These are phyloP conservation scores for Periophthalmus magnuspinnatus DNA, from an alignment of 2,797 vertebrate genomes.

Conservation along the genomic window DNA sequence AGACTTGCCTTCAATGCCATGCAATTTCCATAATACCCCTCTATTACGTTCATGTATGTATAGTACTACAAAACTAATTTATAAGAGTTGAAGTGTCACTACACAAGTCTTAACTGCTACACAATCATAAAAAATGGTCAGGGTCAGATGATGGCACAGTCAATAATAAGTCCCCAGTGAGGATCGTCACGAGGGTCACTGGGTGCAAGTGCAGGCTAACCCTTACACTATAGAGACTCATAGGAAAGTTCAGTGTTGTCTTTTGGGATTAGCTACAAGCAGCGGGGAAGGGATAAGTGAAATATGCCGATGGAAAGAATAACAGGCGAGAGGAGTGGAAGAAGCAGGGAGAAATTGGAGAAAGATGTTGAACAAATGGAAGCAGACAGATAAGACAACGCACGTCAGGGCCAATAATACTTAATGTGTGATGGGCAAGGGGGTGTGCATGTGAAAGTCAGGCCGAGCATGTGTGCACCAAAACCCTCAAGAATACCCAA, in stretches of 20 bases:
- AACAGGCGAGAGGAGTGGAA: conserved; percentile 16
- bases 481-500: background rate
- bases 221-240: conserved; percentile 22
- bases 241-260: conserved; percentile 39
- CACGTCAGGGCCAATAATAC: conserved; percentile 26
- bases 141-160: conserved; percentile 58
- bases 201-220: conserved; percentile 2
- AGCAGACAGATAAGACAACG: conserved; percentile 16
- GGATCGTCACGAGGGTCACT: conserved; percentile 58
- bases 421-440: conserved; percentile 9
- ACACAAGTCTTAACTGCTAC: conserved; percentile 42
- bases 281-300: conserved; percentile 23
- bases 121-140: conserved; percentile 36
- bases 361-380: conserved; percentile 20
- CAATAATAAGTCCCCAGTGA: conserved; percentile 53
- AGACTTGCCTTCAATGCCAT: no score
- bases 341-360: conserved; percentile 11
- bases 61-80: no score
- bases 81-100: background rate
- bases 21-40: no score
- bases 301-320: conserved; percentile 27
- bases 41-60: background rate
- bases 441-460: background rate
- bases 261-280: conserved; percentile 32
- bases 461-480: background rate